These are phyloP conservation scores for Adelphocoris suturalis DNA, from an alignment of 2,888 invertebrate species.

Conservation along the genomic window DNA sequence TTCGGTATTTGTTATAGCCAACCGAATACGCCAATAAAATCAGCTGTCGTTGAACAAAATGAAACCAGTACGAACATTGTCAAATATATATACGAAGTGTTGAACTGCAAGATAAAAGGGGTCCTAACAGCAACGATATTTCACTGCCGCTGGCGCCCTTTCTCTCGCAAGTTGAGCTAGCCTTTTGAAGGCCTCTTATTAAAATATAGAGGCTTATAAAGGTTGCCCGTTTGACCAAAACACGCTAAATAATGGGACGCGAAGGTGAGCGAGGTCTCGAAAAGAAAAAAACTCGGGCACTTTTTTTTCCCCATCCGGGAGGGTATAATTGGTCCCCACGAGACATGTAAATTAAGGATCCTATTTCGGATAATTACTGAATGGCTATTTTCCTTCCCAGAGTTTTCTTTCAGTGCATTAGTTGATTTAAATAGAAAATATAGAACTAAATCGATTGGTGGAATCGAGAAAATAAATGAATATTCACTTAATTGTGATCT, in stretches of 20 bases:
- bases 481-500: no score
- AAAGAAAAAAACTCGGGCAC: not conserved
- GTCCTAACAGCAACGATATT: not conserved
- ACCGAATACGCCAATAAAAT: no score
- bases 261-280: conserved; percentile 55
- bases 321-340: conserved; percentile 48
- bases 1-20: no score
- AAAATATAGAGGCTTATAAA: conserved; percentile 43
- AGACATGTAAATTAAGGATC: conserved; percentile 56
- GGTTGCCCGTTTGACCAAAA: conserved; percentile 38
- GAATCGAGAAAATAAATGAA: no score
- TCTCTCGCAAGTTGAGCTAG: not conserved
- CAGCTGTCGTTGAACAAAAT: no score
- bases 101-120: not conserved
- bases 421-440: no score
- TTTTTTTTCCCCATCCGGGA: not conserved
- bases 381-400: not conserved
- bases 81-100: not conserved
- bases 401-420: not conserved
- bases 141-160: conserved; percentile 17
- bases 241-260: conserved; percentile 55
- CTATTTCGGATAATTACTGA: not conserved
- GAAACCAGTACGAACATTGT: no score
- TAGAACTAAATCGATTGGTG: no score
- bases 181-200: conserved; percentile 6